These are phyloP conservation scores for Tyto alba DNA, from an alignment of 2,113 vertebrate genomes.

Conservation along the genomic window DNA sequence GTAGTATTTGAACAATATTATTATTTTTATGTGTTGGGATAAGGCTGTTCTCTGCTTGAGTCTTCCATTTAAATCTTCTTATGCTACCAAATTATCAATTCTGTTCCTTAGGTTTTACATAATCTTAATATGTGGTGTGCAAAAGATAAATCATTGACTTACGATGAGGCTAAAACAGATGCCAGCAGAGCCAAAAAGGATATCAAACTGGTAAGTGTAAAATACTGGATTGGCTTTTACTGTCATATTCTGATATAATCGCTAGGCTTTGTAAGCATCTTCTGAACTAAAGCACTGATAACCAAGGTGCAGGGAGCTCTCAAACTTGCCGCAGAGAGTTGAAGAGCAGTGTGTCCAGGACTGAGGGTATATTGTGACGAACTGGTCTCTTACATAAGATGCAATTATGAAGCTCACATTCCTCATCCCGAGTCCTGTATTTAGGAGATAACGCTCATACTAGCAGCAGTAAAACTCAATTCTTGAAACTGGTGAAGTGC, in stretches of 20 bases:
- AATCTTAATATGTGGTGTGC: slow-evolving; percentile 97
- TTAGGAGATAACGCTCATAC: background rate
- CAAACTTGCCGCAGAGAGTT: background rate
- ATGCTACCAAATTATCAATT: background rate
- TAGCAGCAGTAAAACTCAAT: background rate
- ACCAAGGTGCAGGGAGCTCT: background rate
- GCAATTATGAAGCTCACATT: background rate
- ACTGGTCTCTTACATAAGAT: background rate
- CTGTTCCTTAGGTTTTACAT: slow-evolving; percentile 85
- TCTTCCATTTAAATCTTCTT: background rate
- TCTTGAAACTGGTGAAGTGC: background rate
- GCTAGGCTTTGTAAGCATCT: background rate
- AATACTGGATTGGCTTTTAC: background rate
- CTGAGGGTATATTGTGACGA: background rate
- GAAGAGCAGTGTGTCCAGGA: background rate
- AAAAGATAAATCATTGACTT: slow-evolving; percentile 86
- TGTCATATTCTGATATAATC: background rate
- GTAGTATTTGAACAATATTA: background rate
- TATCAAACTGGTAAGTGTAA: slow-evolving; percentile 80
- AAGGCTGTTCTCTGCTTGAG: background rate
- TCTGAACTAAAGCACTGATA: background rate
- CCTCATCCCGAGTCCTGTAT: background rate
- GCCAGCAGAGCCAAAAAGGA: slow-evolving; percentile 90
- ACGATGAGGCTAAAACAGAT: slow-evolving; percentile 88
- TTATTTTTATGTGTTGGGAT: background rate